phyloP scores from a whole-genome alignment of 2,888 invertebrate species.

The Nomada fabriciana region DNA sequence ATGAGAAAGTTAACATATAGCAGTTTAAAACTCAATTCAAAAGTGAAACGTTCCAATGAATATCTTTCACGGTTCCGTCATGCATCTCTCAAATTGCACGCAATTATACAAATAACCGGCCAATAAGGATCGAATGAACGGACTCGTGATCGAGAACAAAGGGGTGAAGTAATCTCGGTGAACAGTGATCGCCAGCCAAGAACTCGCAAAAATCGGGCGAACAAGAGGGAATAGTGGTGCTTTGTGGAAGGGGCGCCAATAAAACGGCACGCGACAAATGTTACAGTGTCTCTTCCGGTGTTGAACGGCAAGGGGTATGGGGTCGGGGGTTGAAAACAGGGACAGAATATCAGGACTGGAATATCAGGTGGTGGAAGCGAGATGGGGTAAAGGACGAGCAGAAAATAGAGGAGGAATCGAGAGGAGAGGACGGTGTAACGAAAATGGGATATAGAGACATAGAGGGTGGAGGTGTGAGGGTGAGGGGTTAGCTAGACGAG shows the following conservation, averaged over 20 bases:
- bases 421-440: slow-evolving; percentile 6
- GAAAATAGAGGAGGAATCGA: background rate
- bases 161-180: background rate
- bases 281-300: slow-evolving; percentile 42
- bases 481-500: slow-evolving; percentile 19
- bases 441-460: slow-evolving; percentile 31
- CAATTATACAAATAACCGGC: too few relatives aligned
- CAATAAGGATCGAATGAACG: too few relatives aligned
- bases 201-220: slow-evolving; percentile 30
- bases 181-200: slow-evolving; percentile 1
- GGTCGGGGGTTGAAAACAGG: background rate
- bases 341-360: slow-evolving; percentile 11
- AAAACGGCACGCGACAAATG: slow-evolving; percentile 62
- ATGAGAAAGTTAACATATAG: too few relatives aligned
- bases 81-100: too few relatives aligned
- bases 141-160: too few relatives aligned
- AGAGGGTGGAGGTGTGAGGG: background rate
- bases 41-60: too few relatives aligned
- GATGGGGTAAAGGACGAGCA: background rate
- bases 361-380: background rate
- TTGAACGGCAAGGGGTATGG: background rate
- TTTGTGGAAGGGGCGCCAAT: slow-evolving; percentile 56
- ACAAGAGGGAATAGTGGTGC: slow-evolving; percentile 29
- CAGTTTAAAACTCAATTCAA: too few relatives aligned
- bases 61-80: too few relatives aligned